phyloP scores from a whole-genome alignment of 92 coral and sea anemone species.

The Micromussa lordhowensis region DNA sequence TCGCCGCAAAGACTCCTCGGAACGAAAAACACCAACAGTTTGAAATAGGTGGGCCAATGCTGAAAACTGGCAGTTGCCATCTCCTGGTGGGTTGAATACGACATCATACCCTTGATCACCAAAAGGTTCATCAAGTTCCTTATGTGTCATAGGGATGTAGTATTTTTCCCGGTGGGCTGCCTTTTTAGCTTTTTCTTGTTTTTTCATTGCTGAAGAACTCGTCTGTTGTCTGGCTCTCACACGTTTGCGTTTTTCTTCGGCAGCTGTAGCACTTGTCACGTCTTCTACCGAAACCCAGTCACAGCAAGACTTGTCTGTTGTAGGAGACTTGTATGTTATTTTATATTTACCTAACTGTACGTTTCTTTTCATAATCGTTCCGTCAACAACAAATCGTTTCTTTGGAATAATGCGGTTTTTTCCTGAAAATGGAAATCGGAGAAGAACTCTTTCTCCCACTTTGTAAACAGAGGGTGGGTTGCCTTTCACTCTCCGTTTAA shows the following conservation, averaged over 20 bases:
- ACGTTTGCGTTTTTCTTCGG: conserved; percentile 18
- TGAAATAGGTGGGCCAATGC: conserved; percentile 5
- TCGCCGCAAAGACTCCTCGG: too few species aligned
- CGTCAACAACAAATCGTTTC: conserved; percentile 28
- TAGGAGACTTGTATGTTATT: conserved; percentile 18
- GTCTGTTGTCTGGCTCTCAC: conserved; percentile 10
- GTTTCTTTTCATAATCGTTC: conserved; percentile 36
- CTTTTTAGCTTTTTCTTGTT: conserved; percentile 19
- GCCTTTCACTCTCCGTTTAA: conserved; percentile 45
- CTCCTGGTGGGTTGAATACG: conserved; percentile 28
- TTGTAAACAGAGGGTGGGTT: conserved; percentile 59
- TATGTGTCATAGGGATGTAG: conserved; percentile 16
- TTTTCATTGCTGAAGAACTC: conserved; percentile 12
- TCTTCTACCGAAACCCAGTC: conserved; percentile 24
- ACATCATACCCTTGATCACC: conserved; percentile 36
- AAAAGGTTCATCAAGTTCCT: conserved; percentile 24
- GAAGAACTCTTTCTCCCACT: conserved; percentile 48
- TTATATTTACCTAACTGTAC: background rate
- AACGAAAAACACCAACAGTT: too few species aligned
- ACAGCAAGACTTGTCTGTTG: conserved; percentile 22
- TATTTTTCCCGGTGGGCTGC: conserved; percentile 20
- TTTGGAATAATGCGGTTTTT: conserved; percentile 25
- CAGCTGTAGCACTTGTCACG: conserved; percentile 19
- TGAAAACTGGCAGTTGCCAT: too few species aligned
- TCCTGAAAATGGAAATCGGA: conserved; percentile 53